A percentile compares a stretch with the other conserved stretches of the same genome.
Evolutionary conservation across 2,888 invertebrate species (phyloP).

Genomic region (Luperina nickerlii): DNA sequence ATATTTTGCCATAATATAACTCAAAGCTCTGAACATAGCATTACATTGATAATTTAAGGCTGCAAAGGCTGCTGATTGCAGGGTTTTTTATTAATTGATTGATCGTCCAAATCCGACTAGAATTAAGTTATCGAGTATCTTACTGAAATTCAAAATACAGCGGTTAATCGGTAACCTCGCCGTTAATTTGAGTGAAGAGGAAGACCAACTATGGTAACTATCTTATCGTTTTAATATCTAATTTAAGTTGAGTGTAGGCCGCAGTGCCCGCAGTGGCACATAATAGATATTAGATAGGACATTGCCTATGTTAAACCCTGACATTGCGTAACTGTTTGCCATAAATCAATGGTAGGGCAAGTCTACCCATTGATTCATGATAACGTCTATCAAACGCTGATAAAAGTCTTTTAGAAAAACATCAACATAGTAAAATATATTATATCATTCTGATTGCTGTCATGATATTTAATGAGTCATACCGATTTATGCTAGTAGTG

Average conservation of each 20-base stretch:
- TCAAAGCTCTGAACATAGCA: neutral
- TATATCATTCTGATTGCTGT: slow-evolving; percentile 17
- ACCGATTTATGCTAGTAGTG: neutral
- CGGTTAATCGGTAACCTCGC: slow-evolving; percentile 29
- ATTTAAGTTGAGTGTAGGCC: slow-evolving; percentile 5
- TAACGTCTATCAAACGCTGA: slow-evolving; percentile 53
- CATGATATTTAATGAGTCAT: slow-evolving; percentile 46
- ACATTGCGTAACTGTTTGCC: slow-evolving; percentile 36
- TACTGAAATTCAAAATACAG: slow-evolving; percentile 25
- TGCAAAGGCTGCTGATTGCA: neutral
- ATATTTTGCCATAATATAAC: neutral
- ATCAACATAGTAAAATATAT: slow-evolving; percentile 40
- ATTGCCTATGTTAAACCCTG: slow-evolving; percentile 17
- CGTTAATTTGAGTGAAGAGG: slow-evolving; percentile 17
- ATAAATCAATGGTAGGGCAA: slow-evolving; percentile 45
- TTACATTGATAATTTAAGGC: neutral
- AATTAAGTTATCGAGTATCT: slow-evolving; percentile 22
- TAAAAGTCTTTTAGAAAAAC: slow-evolving; percentile 40
- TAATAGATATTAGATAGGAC: slow-evolving; percentile 21
- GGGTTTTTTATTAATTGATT: slow-evolving; percentile 29
- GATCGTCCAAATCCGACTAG: neutral
- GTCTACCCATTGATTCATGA: slow-evolving; percentile 44
- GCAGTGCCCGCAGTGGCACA: slow-evolving; percentile 13
- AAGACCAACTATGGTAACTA: neutral
- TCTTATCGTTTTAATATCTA: slow-evolving; percentile 20